Evolutionary conservation across 2,113 vertebrate genomes (phyloP).

Genomic region (Dromas ardeola): DNA sequence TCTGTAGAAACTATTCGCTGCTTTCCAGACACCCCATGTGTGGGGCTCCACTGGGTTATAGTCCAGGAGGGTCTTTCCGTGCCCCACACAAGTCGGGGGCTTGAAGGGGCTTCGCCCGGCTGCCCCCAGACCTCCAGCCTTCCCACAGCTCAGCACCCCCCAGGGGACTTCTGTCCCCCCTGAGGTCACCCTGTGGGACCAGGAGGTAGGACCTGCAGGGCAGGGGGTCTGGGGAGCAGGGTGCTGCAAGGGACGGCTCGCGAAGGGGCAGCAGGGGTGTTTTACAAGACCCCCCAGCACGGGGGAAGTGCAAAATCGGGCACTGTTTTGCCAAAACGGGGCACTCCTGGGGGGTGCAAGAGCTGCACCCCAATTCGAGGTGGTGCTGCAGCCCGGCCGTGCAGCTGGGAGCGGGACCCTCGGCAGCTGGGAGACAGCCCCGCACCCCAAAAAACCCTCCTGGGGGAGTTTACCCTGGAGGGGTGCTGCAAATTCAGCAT

Average conservation of each 20-base stretch:
- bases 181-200: fast-evolving
- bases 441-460: not conserved
- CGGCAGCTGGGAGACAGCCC: not conserved
- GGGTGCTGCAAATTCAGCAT: not conserved
- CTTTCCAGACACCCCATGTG: not conserved
- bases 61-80: not conserved
- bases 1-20: not conserved
- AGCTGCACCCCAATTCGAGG: not conserved
- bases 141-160: fast-evolving
- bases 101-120: not conserved
- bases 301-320: fast-evolving
- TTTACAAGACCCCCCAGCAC: not conserved
- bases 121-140: not conserved
- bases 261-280: too few species aligned
- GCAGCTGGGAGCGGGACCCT: fast-evolving
- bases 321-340: fast-evolving
- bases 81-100: fast-evolving
- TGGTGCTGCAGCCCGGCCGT: fast-evolving
- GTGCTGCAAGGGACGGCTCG: not conserved
- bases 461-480: too few species aligned
- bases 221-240: not conserved
- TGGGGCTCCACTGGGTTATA: not conserved
- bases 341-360: too few species aligned
- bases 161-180: not conserved
- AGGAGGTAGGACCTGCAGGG: fast-evolving